These are phyloP conservation scores for Phylloscopus whistleri DNA, from an alignment of 2,113 vertebrate genomes.

Conservation along the genomic window DNA sequence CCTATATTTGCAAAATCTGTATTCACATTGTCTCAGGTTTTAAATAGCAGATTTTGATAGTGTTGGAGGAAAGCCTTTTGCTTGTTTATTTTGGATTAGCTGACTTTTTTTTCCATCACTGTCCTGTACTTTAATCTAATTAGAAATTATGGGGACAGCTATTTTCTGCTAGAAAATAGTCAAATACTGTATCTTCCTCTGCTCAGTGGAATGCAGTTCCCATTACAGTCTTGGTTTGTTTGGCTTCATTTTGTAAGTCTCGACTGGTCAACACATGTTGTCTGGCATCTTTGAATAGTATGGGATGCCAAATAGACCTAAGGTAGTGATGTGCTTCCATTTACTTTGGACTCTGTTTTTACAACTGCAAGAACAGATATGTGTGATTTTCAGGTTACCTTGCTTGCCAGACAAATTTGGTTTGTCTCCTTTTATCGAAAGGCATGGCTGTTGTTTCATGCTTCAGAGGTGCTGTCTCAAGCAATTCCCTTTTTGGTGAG, in stretches of 20 bases:
- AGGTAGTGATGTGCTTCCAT: accelerated
- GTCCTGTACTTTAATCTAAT: not conserved
- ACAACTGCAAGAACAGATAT: not conserved
- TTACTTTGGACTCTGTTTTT: not conserved
- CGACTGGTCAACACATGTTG: accelerated
- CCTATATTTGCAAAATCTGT: not conserved
- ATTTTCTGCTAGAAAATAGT: not conserved
- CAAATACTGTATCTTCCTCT: not conserved
- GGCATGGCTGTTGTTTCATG: not conserved
- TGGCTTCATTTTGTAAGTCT: not conserved
- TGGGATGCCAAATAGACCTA: not conserved
- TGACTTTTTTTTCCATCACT: not conserved
- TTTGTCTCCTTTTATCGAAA: not conserved
- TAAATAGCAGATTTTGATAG: not conserved
- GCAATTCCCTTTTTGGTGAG: not conserved
- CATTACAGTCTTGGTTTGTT: not conserved
- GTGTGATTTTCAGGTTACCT: not conserved
- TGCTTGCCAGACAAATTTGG: not conserved
- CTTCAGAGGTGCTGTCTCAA: not conserved
- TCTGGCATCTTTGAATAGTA: not conserved
- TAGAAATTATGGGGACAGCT: not conserved
- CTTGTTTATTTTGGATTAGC: not conserved
- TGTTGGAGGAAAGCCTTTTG: not conserved
- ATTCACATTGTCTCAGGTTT: not conserved
- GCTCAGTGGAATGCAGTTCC: not conserved